These are phyloP conservation scores for Nettapus auritus DNA, from an alignment of 2,113 vertebrate genomes.

Conservation along the genomic window DNA sequence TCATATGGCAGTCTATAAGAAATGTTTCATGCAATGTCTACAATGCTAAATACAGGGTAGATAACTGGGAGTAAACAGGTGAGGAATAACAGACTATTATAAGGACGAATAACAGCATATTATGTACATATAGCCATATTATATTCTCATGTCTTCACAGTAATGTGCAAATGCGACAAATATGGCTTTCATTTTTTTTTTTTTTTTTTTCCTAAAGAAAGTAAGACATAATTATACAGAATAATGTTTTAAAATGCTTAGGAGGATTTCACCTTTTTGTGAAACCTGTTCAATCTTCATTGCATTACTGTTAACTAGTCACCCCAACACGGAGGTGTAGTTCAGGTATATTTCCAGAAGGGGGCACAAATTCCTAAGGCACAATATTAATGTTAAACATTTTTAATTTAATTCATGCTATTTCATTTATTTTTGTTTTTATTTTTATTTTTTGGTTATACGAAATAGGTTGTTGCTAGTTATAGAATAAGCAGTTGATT, in stretches of 20 bases:
- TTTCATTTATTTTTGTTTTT: conserved; percentile 36
- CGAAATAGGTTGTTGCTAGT: conserved; percentile 72
- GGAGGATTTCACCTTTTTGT: conserved; percentile 56
- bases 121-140: conserved; percentile 67
- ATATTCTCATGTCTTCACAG: conserved; percentile 75
- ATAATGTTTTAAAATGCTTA: conserved; percentile 77
- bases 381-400: conserved; percentile 76
- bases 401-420: conserved; percentile 86
- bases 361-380: conserved; percentile 87
- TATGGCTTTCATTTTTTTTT: conserved; percentile 76
- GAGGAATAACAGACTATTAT: conserved; percentile 33
- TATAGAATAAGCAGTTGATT: conserved; percentile 76
- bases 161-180: conserved; percentile 78
- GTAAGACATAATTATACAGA: conserved; percentile 83
- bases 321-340: conserved; percentile 68
- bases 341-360: conserved; percentile 76
- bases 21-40: conserved; percentile 70
- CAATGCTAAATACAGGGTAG: conserved; percentile 46
- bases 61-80: conserved; percentile 53
- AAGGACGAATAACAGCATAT: conserved; percentile 23
- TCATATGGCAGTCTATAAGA: conserved; percentile 52
- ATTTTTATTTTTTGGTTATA: conserved; percentile 65
- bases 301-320: conserved; percentile 8
- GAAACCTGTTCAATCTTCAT: conserved; percentile 49
- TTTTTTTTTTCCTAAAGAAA: conserved; percentile 30